Evolutionary conservation across 37 sponge, comb jelly and placozoan genomes (phyloP).

Genomic region (Beroe forskalii): DNA sequence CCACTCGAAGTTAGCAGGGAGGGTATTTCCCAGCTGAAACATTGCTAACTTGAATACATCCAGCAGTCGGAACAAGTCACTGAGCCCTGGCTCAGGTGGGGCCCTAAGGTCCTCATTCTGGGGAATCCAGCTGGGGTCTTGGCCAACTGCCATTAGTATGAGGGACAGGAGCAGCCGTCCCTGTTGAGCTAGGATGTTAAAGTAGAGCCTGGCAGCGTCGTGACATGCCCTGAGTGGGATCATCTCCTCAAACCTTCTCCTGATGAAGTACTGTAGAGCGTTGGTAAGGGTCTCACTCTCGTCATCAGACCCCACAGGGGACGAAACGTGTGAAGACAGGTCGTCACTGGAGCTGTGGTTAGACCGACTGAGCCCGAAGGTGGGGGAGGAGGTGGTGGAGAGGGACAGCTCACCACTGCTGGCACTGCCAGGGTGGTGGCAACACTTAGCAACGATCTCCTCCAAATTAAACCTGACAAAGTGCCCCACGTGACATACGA

Average conservation of each 20-base stretch:
- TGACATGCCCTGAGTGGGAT: background rate
- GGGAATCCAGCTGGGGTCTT: constrained; percentile 1
- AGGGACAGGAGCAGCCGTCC: background rate
- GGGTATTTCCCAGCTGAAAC: background rate
- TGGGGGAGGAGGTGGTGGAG: background rate
- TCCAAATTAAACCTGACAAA: constrained; percentile 32
- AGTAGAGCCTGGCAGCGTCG: constrained; percentile 5
- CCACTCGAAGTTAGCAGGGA: constrained; percentile 21
- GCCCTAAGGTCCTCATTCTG: too few relatives aligned
- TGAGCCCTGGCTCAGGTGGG: background rate
- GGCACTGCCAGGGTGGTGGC: background rate
- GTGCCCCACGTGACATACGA: constrained; percentile 23
- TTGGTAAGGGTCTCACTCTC: constrained; percentile 10
- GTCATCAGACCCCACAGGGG: background rate
- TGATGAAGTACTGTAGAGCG: constrained; percentile 29
- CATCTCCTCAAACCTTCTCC: constrained; percentile 7
- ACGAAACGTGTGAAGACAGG: background rate
- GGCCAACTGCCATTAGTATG: background rate
- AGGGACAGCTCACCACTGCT: too few relatives aligned
- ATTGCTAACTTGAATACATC: background rate
- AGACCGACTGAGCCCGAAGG: background rate
- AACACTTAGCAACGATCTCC: background rate
- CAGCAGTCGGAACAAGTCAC: background rate
- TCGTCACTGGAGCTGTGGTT: background rate
- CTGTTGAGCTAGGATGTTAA: background rate